Evolutionary conservation across 2,888 invertebrate species (phyloP).

Genomic region (Gryllus longicercus): DNA sequence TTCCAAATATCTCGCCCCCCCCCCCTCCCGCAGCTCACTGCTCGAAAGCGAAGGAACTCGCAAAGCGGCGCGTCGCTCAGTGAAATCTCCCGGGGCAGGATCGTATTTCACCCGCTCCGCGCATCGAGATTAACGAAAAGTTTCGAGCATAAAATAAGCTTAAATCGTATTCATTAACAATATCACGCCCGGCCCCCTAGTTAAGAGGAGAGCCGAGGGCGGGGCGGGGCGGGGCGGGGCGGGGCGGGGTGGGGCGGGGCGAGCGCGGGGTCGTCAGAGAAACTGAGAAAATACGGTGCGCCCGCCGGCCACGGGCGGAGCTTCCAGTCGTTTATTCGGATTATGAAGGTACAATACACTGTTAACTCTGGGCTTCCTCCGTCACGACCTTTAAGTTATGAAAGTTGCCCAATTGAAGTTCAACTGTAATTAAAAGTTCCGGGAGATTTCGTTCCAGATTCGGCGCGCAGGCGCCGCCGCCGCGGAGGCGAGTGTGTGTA

Average conservation of each 20-base stretch:
- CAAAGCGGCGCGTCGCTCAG: too few relatives aligned
- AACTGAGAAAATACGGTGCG: neutral
- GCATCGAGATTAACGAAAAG: constrained; percentile 1
- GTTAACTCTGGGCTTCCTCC: constrained; percentile 6
- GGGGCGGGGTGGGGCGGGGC: neutral
- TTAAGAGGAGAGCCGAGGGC: too few relatives aligned
- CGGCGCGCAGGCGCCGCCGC: neutral
- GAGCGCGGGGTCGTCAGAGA: neutral
- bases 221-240: too few relatives aligned
- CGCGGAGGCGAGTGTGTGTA: too few relatives aligned
- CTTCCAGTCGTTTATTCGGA: constrained; percentile 6
- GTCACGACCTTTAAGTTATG: constrained; percentile 17
- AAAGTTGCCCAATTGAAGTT: neutral
- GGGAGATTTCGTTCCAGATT: constrained; percentile 8
- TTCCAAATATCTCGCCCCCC: too few relatives aligned
- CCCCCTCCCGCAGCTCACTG: too few relatives aligned
- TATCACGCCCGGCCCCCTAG: neutral
- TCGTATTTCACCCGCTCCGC: neutral
- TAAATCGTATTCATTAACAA: constrained; percentile 17
- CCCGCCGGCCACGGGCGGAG: neutral
- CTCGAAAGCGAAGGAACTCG: too few relatives aligned
- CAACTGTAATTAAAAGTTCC: constrained; percentile 17
- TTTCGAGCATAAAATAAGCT: constrained; percentile 10
- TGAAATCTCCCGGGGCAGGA: too few relatives aligned
- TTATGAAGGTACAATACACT: constrained; percentile 17